Evolutionary conservation across 2,113 vertebrate genomes (phyloP).

Genomic region (Octodon degus): DNA sequence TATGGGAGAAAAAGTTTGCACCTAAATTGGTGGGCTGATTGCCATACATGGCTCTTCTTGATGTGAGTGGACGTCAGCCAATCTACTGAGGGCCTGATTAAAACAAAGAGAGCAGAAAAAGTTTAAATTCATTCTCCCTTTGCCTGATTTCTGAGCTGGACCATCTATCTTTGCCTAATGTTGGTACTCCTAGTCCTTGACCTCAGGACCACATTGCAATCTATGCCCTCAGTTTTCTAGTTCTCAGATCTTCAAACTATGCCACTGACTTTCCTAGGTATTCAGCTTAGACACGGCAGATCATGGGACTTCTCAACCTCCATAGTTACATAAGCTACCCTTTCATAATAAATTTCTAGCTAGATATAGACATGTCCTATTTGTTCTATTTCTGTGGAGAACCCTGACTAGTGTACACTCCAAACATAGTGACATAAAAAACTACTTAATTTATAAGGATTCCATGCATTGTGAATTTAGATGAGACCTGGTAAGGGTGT

Average conservation of each 20-base stretch:
- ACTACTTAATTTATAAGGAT: not conserved
- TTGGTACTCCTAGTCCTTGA: not conserved
- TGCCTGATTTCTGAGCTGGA: not conserved
- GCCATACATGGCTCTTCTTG: not conserved
- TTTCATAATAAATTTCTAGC: not conserved
- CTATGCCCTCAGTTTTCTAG: too few relatives aligned
- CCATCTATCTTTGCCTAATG: not conserved
- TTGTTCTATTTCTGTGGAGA: not conserved
- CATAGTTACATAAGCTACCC: not conserved
- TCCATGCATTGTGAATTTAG: not conserved
- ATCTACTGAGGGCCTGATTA: not conserved
- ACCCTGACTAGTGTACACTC: not conserved
- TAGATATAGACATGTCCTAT: not conserved
- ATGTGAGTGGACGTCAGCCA: not conserved
- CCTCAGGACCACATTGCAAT: not conserved
- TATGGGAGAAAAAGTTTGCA: not conserved
- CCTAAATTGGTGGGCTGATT: not conserved
- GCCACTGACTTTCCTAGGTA: not conserved
- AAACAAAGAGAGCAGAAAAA: not conserved
- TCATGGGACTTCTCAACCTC: not conserved
- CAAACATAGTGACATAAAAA: constrained; percentile 20
- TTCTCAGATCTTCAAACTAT: not conserved
- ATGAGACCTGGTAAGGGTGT: not conserved
- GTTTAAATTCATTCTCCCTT: not conserved
- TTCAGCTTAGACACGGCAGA: not conserved